Evolutionary conservation across 2,113 vertebrate genomes (phyloP).

Genomic region (Microcebus tavaratra): DNA sequence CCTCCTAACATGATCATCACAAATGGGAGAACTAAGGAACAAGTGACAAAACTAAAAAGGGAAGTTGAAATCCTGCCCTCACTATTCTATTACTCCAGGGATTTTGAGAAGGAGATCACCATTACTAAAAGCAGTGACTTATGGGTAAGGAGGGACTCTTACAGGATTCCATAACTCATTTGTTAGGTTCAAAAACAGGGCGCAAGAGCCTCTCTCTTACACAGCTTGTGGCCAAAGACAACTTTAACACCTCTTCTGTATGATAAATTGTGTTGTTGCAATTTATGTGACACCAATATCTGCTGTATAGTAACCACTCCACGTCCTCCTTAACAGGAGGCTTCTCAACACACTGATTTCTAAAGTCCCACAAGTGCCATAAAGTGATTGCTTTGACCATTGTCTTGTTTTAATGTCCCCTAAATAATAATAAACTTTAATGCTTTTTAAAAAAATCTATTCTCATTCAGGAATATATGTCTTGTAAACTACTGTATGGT

Average conservation of each 20-base stretch:
- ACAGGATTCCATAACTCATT: not conserved
- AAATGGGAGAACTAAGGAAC: not conserved
- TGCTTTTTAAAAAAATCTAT: conserved; percentile 56
- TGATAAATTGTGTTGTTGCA: not conserved
- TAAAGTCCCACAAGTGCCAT: conserved; percentile 63
- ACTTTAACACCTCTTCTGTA: conserved; percentile 23
- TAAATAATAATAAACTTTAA: conserved; percentile 80
- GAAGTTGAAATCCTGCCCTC: not conserved
- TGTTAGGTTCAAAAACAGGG: not conserved
- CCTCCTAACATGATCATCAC: not conserved
- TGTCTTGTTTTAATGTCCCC: conserved; percentile 77
- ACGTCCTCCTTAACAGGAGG: conserved; percentile 34
- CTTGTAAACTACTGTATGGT: conserved; percentile 74
- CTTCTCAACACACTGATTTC: conserved; percentile 30
- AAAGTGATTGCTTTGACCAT: conserved; percentile 77
- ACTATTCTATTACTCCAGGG: not conserved
- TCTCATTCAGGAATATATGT: conserved; percentile 75
- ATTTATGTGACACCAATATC: conserved; percentile 17
- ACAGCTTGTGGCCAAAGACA: conserved; percentile 53
- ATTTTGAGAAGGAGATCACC: not conserved
- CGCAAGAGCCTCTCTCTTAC: conserved; percentile 12
- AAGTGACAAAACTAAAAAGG: not conserved
- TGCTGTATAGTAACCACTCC: conserved; percentile 6
- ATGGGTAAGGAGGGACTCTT: not conserved
- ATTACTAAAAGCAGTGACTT: not conserved